A percentile compares a stretch with the other conserved stretches of the same genome.
These are phyloP conservation scores for Drepana arcuata DNA, from an alignment of 1,140 invertebrate genomes.

Conservation along the genomic window DNA sequence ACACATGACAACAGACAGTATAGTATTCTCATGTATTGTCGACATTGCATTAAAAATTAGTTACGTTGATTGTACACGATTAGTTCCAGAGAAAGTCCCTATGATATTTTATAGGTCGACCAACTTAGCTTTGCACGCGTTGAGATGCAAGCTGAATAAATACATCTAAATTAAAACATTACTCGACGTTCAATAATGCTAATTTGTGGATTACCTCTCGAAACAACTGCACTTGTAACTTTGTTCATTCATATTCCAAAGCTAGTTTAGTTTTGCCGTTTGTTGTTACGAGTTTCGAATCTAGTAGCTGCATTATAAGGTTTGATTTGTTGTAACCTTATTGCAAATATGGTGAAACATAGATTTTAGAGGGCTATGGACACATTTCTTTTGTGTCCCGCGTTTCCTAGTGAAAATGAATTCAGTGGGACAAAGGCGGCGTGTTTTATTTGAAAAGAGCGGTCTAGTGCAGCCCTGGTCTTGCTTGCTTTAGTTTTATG, in stretches of 20 bases:
- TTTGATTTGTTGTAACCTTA: too few relatives aligned
- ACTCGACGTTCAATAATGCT: slow-evolving; percentile 8
- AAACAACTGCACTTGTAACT: slow-evolving; percentile 7
- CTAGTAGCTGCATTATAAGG: too few relatives aligned
- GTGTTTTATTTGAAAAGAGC: slow-evolving; percentile 20
- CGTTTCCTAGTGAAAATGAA: slow-evolving; percentile 26
- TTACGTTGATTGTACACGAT: slow-evolving; percentile 37
- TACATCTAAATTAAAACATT: slow-evolving; percentile 5
- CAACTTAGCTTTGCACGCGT: slow-evolving; percentile 18
- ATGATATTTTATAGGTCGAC: slow-evolving; percentile 22
- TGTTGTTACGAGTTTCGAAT: too few relatives aligned
- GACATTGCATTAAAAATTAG: slow-evolving; percentile 43
- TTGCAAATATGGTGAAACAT: not conserved
- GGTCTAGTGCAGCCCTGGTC: slow-evolving; percentile 1
- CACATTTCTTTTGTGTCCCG: slow-evolving; percentile 19
- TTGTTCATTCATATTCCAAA: too few relatives aligned
- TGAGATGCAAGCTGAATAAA: too few relatives aligned
- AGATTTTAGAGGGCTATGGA: slow-evolving; percentile 6
- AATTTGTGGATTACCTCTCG: slow-evolving; percentile 7
- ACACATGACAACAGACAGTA: slow-evolving; percentile 23
- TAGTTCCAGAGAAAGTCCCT: slow-evolving; percentile 51
- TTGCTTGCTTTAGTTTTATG: slow-evolving; percentile 14
- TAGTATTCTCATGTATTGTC: slow-evolving; percentile 24
- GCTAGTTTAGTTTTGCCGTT: too few relatives aligned
- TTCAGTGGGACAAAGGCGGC: slow-evolving; percentile 16